These are phyloP conservation scores for Potorous gilbertii DNA, from an alignment of 2,797 vertebrate species.

Conservation along the genomic window DNA sequence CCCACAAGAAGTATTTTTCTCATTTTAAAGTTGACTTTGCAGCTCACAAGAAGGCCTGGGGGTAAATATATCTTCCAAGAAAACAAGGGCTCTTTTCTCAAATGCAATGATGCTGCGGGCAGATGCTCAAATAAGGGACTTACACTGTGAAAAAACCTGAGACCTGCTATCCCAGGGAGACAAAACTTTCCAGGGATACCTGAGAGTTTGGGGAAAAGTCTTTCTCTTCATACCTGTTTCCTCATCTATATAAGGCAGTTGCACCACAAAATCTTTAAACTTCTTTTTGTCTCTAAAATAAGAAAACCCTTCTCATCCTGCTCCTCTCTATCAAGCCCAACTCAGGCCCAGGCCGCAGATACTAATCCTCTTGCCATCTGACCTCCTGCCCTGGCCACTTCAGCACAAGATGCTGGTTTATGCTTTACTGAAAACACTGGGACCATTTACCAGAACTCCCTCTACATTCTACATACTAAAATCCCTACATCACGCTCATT, in stretches of 20 bases:
- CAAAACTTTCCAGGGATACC: background rate
- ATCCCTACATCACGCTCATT: background rate
- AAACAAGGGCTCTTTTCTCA: background rate
- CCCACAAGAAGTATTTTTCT: background rate
- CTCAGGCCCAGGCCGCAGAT: background rate
- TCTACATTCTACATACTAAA: background rate
- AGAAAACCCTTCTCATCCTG: background rate
- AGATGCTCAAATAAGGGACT: background rate
- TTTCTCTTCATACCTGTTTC: background rate
- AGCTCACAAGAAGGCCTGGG: background rate
- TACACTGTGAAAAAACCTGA: background rate
- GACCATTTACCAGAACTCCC: background rate
- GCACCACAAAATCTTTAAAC: background rate
- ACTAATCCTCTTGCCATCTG: background rate
- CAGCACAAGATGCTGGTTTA: background rate
- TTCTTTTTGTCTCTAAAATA: background rate
- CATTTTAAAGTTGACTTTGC: background rate
- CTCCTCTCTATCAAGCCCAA: background rate
- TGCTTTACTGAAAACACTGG: background rate
- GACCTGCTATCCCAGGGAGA: background rate
- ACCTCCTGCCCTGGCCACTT: background rate
- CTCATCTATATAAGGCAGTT: background rate
- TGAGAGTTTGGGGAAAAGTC: background rate
- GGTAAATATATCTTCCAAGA: background rate
- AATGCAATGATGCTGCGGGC: background rate